Conservation (phyloP, 2,888 invertebrate genomes). For the Drosophila rellima region DNA sequence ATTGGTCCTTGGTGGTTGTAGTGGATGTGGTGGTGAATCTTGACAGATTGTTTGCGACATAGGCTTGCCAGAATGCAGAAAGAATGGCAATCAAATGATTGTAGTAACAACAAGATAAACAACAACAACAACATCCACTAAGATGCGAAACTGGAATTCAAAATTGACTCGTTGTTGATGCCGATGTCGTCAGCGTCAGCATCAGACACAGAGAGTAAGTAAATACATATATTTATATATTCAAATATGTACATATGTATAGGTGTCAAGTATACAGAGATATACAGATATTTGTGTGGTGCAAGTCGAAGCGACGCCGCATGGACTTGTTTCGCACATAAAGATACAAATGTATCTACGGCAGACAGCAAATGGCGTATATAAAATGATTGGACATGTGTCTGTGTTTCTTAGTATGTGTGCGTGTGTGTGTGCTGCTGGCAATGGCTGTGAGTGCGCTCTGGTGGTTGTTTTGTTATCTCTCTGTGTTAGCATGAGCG, state of each 20-base stretch:
- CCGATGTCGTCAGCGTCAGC: slow-evolving; percentile 61
- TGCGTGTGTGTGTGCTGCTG: slow-evolving; percentile 45
- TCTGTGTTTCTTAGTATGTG: slow-evolving; percentile 49
- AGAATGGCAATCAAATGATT: slow-evolving; percentile 79
- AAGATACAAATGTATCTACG: slow-evolving; percentile 81
- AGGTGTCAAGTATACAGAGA: slow-evolving; percentile 16
- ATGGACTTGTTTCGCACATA: slow-evolving; percentile 78
- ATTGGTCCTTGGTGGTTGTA: slow-evolving; percentile 22
- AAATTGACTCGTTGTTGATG: slow-evolving; percentile 74
- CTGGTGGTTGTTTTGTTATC: slow-evolving; percentile 69
- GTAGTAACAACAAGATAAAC: slow-evolving; percentile 43
- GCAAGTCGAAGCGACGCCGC: slow-evolving; percentile 26
- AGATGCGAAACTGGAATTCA: slow-evolving; percentile 67
- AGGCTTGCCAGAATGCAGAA: slow-evolving; percentile 58
- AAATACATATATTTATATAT: slow-evolving; percentile 12
- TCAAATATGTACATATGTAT: slow-evolving; percentile 10
- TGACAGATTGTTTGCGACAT: slow-evolving; percentile 46
- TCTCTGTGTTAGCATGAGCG: slow-evolving; percentile 29
- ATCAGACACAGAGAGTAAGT: slow-evolving; percentile 18
- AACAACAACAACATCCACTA: slow-evolving; percentile 51
- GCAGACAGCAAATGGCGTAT: slow-evolving; percentile 80
- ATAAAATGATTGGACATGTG: slow-evolving; percentile 81
- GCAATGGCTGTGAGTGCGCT: slow-evolving; percentile 41
- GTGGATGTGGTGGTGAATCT: slow-evolving; percentile 38
- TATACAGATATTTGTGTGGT: slow-evolving; percentile 17